A percentile compares a stretch with the other conserved stretches of the same genome.
Evolutionary conservation across 2,888 invertebrate genomes (phyloP).

Genomic region (Polyommatus icarus): DNA sequence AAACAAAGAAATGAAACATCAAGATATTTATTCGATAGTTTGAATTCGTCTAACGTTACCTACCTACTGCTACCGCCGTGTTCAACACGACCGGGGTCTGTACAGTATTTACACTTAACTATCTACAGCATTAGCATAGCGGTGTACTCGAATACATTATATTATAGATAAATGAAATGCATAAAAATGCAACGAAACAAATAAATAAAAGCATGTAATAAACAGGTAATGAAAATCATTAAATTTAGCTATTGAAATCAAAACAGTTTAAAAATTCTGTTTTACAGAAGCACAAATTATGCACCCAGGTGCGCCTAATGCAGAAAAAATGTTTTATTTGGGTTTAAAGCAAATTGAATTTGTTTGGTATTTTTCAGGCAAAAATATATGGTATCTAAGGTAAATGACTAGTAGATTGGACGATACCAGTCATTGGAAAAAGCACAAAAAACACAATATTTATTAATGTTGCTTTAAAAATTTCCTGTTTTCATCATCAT

Average conservation of each 20-base stretch:
- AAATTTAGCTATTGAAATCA: not conserved
- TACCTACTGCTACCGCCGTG: conserved; percentile 47
- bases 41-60: conserved; percentile 62
- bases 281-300: no score
- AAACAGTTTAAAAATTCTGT: not conserved
- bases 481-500: no score
- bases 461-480: no score
- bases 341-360: no score
- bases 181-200: conserved; percentile 18
- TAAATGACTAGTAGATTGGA: no score
- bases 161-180: conserved; percentile 1
- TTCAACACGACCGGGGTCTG: not conserved
- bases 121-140: not conserved
- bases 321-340: no score
- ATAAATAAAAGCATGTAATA: not conserved
- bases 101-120: conserved; percentile 29
- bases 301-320: no score
- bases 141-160: not conserved
- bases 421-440: no score
- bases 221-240: not conserved
- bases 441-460: no score
- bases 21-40: conserved; percentile 53
- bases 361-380: no score
- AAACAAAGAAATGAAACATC: conserved; percentile 41
- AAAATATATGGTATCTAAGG: no score